phyloP scores from a whole-genome alignment of 2,888 invertebrate genomes.

The Tolmerus cingulatus region DNA sequence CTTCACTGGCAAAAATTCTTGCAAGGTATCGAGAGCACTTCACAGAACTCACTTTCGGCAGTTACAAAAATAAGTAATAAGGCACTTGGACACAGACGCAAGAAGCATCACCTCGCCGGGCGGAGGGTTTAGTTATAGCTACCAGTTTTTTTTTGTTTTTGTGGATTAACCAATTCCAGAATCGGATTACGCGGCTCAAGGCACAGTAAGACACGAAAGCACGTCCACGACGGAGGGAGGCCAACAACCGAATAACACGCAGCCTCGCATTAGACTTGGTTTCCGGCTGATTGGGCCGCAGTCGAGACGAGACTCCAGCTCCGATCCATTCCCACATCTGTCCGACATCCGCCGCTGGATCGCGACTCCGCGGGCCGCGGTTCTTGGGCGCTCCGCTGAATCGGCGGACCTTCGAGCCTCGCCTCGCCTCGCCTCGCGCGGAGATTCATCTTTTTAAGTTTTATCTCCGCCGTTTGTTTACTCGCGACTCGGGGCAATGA shows the following conservation, averaged over 20 bases:
- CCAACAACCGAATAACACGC: constrained; percentile 54
- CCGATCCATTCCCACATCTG: background rate
- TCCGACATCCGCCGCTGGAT: constrained; percentile 30
- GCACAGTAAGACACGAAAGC: constrained; percentile 52
- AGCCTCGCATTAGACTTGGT: constrained; percentile 50
- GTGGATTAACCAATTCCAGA: background rate
- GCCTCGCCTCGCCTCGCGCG: background rate
- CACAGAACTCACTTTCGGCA: background rate
- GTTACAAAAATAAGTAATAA: background rate
- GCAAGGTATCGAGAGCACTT: background rate
- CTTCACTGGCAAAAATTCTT: background rate
- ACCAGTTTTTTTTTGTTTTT: background rate
- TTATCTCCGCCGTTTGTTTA: background rate
- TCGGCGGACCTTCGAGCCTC: background rate
- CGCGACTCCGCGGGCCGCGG: background rate
- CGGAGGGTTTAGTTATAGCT: background rate
- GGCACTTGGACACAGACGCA: background rate
- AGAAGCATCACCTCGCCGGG: background rate
- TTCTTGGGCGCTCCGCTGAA: constrained; percentile 14
- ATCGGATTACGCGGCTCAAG: constrained; percentile 26
- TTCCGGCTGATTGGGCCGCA: constrained; percentile 43
- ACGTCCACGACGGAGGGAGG: constrained; percentile 54
- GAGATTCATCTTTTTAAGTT: background rate
- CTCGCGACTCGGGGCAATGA: background rate
- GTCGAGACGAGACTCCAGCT: constrained; percentile 18